These are phyloP conservation scores for Pseudorhiza aurosa DNA, from an alignment of 30 jellyfish, hydroid and myxozoan species.

Conservation along the genomic window DNA sequence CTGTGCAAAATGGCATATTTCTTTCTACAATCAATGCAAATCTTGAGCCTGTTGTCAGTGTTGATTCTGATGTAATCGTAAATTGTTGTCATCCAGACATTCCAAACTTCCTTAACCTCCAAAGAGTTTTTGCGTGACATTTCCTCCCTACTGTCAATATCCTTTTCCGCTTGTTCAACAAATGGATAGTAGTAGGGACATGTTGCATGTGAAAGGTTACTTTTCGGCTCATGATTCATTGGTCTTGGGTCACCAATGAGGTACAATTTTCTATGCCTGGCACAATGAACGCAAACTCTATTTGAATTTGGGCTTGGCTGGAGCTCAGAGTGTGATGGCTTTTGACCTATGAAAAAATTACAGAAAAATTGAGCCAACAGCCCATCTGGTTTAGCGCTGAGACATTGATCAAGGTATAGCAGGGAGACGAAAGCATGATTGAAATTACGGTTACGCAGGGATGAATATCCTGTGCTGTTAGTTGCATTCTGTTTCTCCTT, in stretches of 20 bases:
- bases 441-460: no score
- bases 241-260: background rate
- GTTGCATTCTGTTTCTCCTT: no score
- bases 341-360: no score
- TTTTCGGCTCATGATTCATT: no score
- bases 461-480: no score
- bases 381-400: no score
- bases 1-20: background rate
- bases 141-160: background rate
- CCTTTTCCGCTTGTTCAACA: background rate
- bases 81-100: background rate
- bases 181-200: background rate
- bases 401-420: no score
- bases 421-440: no score
- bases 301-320: background rate
- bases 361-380: no score
- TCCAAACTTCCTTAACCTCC: background rate
- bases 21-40: background rate
- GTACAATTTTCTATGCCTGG: background rate
- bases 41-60: background rate
- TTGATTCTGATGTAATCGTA: background rate
- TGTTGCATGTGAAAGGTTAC: background rate
- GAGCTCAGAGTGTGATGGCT: no score
- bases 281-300: conserved; percentile 23
- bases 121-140: background rate